Conservation (phyloP, 2,113 vertebrate species). For the Cephalopholis sonnerati region DNA sequence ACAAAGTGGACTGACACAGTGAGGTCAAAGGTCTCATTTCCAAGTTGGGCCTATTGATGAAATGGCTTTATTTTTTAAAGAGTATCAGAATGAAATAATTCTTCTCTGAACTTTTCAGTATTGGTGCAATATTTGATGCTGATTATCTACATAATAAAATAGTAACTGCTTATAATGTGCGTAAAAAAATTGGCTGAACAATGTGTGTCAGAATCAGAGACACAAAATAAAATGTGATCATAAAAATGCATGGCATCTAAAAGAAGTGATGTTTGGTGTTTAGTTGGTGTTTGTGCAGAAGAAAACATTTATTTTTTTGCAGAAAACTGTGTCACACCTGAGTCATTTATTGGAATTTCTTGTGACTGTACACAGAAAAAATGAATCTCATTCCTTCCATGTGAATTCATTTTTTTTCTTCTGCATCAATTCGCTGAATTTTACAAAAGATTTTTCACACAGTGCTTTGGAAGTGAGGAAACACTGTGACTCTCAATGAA, state of each 20-base stretch:
- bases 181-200: not conserved
- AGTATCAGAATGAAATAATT: not conserved
- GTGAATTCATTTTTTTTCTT: no score
- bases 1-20: not conserved
- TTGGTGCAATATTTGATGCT: not conserved
- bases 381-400: no score
- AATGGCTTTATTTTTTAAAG: not conserved
- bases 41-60: not conserved
- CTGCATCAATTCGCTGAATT: no score
- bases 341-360: not conserved
- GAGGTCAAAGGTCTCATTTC: no score
- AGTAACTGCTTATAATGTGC: not conserved
- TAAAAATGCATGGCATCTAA: not conserved
- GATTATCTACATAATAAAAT: not conserved
- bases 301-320: not conserved
- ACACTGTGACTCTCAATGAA: no score
- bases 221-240: not conserved
- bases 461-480: no score
- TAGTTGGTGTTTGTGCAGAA: not conserved
- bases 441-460: no score
- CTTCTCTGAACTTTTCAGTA: not conserved
- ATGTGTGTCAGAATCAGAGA: not conserved
- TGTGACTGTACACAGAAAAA: not conserved
- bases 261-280: not conserved
- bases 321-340: not conserved